Evolutionary conservation across 2,888 invertebrate species (phyloP), one percentile per base, ranked within the genome.

Genomic region (Sinohyriopsis cumingii): DNA sequence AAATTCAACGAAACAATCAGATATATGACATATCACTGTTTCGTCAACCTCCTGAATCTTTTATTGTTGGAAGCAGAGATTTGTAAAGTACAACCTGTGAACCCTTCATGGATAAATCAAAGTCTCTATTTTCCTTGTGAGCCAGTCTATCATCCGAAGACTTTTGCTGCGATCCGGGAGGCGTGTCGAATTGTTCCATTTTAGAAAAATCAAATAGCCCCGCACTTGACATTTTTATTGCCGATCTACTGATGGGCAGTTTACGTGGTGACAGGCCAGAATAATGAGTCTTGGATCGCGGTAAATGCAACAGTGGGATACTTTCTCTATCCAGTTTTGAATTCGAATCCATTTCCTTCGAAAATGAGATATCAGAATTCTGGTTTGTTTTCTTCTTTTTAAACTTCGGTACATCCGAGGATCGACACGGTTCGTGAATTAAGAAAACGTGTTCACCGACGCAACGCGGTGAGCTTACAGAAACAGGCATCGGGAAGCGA

Each of bases 191-290:
- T 55, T 76, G 67, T 3, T 64, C 67, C 4, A 73, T 56, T 59
- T 73, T 68, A 45, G 76, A 73, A 62, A 76, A 73, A 62, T 76
- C 76, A 63, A 71, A 76, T 3, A 76, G 15, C 56, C 73, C 76
- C 1, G 76, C 76, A 62, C 71, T 76, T 12, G 73, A 67, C 9
- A 76, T 71, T 54, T 62, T 59, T 3, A 67, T 71, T 22, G 72
- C 73, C 18, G 63, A 63, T 33, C 72, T 28, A 22, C 53, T 66
- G n/a, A 54, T 59, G 24, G 66, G 64, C 5, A 15, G 33, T 53
- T 67, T 71, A 25, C 67, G 64, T 18, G 67, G 57, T 18, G 67
- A 65, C 24, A 71, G 69, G 12, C 69, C 71, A 18, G 64, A 61
- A 22, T 57, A 20, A 54, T 65, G 59, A 6, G 67, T 61, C 15